Conservation (phyloP, 2,888 invertebrate species). For the Bruchidius siliquastri region DNA sequence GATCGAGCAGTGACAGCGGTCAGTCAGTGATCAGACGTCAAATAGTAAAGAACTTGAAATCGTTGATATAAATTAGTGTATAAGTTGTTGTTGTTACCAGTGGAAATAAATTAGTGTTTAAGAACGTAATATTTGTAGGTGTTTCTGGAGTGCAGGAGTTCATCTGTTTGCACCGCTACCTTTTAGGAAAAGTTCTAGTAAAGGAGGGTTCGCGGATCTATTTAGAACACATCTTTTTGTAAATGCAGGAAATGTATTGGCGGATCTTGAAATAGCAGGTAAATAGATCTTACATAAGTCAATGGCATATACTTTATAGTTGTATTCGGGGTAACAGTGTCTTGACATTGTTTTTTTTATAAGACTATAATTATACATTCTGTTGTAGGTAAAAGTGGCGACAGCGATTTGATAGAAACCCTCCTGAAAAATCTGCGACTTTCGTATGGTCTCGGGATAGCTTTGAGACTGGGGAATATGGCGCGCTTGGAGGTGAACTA, state of each 20-base stretch:
- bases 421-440: slow-evolving; percentile 54
- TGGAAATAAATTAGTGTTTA: no score
- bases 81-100: no score
- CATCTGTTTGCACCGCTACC: slow-evolving; percentile 90
- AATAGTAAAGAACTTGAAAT: no score
- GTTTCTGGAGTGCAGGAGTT: slow-evolving; percentile 78
- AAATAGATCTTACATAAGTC: not conserved
- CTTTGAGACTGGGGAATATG: slow-evolving; percentile 73
- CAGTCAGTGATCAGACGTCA: no score
- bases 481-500: slow-evolving; percentile 96
- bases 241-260: slow-evolving; percentile 74
- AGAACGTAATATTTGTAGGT: not conserved
- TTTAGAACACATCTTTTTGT: slow-evolving; percentile 87
- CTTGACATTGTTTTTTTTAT: no score
- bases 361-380: no score
- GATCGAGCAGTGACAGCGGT: no score
- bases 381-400: slow-evolving; percentile 1
- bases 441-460: slow-evolving; percentile 79
- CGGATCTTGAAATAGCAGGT: slow-evolving; percentile 35
- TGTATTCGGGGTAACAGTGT: no score
- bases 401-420: slow-evolving; percentile 21
- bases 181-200: slow-evolving; percentile 62
- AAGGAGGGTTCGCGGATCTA: slow-evolving; percentile 74
- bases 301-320: no score
- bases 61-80: no score